phyloP scores from a whole-genome alignment of 2,113 vertebrate species.

The Erythrocercus mccallii region DNA sequence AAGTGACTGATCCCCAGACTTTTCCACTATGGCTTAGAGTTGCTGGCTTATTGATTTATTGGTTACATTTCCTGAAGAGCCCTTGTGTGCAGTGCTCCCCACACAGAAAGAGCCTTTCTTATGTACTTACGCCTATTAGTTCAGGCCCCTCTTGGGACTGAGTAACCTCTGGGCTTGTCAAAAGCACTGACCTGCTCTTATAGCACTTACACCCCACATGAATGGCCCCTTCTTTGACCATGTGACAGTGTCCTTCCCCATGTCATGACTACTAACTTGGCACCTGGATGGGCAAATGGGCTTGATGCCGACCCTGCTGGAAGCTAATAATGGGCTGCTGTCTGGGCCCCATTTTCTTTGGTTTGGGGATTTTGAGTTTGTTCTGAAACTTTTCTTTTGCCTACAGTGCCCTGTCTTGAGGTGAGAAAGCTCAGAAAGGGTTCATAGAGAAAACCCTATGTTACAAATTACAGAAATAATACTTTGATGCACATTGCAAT shows the following conservation, averaged over 20 bases:
- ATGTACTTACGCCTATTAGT: neutral
- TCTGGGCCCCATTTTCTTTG: constrained; percentile 40
- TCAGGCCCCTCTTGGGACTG: neutral
- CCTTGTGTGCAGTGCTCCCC: neutral
- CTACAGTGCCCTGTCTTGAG: constrained; percentile 44
- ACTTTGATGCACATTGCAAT: neutral
- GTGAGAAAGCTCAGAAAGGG: constrained; percentile 55
- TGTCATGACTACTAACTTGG: constrained; percentile 6
- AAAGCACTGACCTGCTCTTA: neutral
- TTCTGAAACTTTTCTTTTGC: constrained; percentile 54
- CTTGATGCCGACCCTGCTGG: constrained; percentile 32
- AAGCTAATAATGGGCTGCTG: constrained; percentile 37
- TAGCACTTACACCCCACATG: neutral
- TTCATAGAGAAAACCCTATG: neutral
- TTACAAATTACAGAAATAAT: neutral
- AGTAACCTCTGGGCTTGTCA: neutral
- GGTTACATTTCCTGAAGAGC: neutral
- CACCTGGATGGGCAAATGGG: neutral
- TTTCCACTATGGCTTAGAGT: neutral
- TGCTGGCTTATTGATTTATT: neutral
- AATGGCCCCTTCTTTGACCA: neutral
- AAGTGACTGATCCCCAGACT: neutral
- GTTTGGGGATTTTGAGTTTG: constrained; percentile 55
- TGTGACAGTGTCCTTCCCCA: neutral
- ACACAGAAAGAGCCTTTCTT: neutral